These are phyloP conservation scores for Ophioninae sp. DNA, from an alignment of 2,888 invertebrate species.

Conservation along the genomic window DNA sequence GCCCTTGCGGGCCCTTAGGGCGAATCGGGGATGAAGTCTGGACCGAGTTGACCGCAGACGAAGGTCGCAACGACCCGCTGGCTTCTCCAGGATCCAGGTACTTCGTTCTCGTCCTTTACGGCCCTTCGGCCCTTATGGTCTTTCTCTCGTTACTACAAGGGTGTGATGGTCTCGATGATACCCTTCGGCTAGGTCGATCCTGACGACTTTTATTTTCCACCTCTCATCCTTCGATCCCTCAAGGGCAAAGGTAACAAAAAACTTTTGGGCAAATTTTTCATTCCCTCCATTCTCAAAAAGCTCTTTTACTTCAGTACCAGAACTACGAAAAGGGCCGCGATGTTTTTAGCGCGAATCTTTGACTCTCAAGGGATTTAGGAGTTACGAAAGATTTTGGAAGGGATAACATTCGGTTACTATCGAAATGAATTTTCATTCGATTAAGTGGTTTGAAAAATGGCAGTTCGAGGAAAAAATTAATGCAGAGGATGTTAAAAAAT, in stretches of 20 bases:
- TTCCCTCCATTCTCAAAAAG: too few relatives aligned
- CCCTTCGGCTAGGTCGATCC: constrained; percentile 40
- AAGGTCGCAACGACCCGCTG: constrained; percentile 6
- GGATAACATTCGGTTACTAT: too few relatives aligned
- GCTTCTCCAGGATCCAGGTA: background rate
- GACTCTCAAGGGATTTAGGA: too few relatives aligned
- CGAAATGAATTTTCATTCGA: too few relatives aligned
- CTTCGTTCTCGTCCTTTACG: constrained; percentile 23
- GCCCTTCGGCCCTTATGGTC: constrained; percentile 8
- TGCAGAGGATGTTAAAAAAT: background rate
- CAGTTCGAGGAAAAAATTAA: background rate
- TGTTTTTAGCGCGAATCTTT: too few relatives aligned
- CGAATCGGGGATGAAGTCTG: constrained; percentile 27
- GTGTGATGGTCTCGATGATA: constrained; percentile 29
- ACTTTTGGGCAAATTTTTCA: background rate
- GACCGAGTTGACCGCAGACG: constrained; percentile 30
- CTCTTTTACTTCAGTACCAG: too few relatives aligned
- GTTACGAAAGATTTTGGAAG: too few relatives aligned
- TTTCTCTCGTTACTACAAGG: constrained; percentile 41
- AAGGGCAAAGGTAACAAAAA: background rate
- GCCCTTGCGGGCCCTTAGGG: constrained; percentile 23
- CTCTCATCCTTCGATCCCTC: background rate
- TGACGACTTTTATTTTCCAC: constrained; percentile 33
- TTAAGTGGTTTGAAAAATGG: too few relatives aligned
- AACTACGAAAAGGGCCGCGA: too few relatives aligned